Conservation (phyloP, 2,888 invertebrate genomes). For the Apodemia mormo region DNA sequence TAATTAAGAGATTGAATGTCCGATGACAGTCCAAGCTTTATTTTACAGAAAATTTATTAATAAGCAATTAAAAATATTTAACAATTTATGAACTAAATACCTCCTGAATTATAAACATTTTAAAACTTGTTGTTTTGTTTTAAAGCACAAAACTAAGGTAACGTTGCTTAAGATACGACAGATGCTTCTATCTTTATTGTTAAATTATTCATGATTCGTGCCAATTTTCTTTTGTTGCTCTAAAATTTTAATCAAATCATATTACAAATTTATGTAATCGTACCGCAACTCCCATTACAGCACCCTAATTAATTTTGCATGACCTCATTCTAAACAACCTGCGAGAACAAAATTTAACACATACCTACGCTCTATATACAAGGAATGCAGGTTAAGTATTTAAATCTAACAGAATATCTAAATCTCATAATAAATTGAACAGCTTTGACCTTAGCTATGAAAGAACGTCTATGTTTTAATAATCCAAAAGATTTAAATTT, state of each 20-base stretch:
- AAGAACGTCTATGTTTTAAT: conserved; percentile 30
- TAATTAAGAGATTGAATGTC: too few species aligned
- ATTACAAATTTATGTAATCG: conserved; percentile 17
- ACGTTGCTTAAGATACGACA: not conserved
- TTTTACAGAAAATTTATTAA: not conserved
- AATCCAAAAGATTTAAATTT: conserved; percentile 20
- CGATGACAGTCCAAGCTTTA: too few species aligned
- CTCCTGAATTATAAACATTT: not conserved
- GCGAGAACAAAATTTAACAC: conserved; percentile 4
- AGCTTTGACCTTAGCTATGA: conserved; percentile 35
- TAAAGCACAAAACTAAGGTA: conserved; percentile 8
- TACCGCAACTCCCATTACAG: conserved; percentile 5
- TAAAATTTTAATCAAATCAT: conserved; percentile 15
- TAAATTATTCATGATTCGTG: conserved; percentile 18
- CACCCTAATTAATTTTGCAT: conserved; percentile 13
- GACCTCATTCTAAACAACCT: conserved; percentile 9
- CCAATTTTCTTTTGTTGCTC: conserved; percentile 13
- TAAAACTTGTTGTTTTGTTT: not conserved
- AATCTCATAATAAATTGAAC: not conserved
- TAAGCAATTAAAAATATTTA: not conserved
- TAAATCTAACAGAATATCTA: not conserved
- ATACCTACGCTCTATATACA: not conserved
- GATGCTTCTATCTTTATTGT: conserved; percentile 5
- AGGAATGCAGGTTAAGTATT: not conserved
- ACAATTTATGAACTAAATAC: not conserved